Conservation (phyloP, 2,888 invertebrate genomes). For the Ennomos erosarius region DNA sequence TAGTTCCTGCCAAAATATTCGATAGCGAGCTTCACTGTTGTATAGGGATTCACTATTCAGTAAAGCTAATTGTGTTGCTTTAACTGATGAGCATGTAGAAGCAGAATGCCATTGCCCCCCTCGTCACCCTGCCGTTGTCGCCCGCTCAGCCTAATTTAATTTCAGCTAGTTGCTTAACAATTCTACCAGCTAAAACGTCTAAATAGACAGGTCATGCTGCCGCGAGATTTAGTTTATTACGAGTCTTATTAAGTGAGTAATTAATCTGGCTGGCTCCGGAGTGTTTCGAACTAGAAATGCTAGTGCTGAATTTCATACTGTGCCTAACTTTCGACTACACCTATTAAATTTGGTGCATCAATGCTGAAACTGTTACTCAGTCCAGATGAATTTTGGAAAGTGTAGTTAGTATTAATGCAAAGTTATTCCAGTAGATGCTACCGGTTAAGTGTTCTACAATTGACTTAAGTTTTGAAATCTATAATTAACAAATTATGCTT, state of each 20-base stretch:
- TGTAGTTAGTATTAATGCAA: conserved; percentile 26
- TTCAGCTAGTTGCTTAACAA: conserved; percentile 70
- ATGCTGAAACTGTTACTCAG: conserved; percentile 46
- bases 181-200: conserved; percentile 67
- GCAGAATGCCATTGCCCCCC: conserved; percentile 41
- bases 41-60: conserved; percentile 39
- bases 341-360: conserved; percentile 62
- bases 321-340: conserved; percentile 61
- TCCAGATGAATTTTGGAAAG: conserved; percentile 30
- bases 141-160: conserved; percentile 69
- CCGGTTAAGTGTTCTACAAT: conserved; percentile 8
- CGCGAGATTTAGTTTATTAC: conserved; percentile 73
- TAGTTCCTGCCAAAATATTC: conserved; percentile 28
- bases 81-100: conserved; percentile 48
- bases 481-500: neutral
- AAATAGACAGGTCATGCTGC: conserved; percentile 70
- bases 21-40: conserved; percentile 14
- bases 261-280: conserved; percentile 64
- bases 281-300: conserved; percentile 62
- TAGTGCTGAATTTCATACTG: conserved; percentile 57
- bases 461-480: conserved; percentile 7
- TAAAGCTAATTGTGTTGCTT: conserved; percentile 43
- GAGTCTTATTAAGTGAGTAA: conserved; percentile 70
- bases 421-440: conserved; percentile 18
- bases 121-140: conserved; percentile 46